phyloP scores from a whole-genome alignment of 2,113 vertebrate species.

The Pseudorectes ferrugineus region DNA sequence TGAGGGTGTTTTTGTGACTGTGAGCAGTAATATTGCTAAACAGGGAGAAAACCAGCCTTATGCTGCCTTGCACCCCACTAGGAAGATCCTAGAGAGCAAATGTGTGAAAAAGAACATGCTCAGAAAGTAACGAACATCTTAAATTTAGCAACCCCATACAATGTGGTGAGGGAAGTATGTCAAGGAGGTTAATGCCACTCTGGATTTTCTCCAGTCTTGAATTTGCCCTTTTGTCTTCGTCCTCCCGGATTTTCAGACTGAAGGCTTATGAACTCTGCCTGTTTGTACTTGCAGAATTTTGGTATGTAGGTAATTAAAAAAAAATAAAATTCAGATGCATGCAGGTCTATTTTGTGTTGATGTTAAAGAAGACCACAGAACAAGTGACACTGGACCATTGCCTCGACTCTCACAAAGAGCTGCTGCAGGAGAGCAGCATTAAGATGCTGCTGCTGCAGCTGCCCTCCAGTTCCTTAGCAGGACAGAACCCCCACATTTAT shows the following conservation, averaged over 20 bases:
- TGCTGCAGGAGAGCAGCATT: background rate
- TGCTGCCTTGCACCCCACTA: background rate
- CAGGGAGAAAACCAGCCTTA: background rate
- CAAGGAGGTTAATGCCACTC: background rate
- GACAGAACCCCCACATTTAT: background rate
- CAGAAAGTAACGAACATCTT: background rate
- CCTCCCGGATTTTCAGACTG: background rate
- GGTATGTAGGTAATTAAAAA: background rate
- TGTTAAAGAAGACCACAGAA: background rate
- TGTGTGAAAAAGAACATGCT: background rate
- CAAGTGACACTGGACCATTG: fast-evolving
- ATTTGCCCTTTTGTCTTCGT: background rate
- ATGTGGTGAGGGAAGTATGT: background rate
- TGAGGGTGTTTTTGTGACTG: background rate
- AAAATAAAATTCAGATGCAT: no score
- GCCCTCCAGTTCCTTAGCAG: background rate
- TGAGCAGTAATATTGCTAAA: background rate
- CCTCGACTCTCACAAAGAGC: background rate
- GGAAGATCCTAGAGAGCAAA: background rate
- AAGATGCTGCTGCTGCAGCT: background rate
- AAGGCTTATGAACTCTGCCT: background rate
- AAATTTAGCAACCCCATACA: background rate
- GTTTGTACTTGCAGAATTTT: background rate
- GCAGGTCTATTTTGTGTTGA: background rate
- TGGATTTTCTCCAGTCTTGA: background rate